Evolutionary conservation across 2,888 invertebrate genomes (phyloP).

Genomic region (Sesia apiformis): DNA sequence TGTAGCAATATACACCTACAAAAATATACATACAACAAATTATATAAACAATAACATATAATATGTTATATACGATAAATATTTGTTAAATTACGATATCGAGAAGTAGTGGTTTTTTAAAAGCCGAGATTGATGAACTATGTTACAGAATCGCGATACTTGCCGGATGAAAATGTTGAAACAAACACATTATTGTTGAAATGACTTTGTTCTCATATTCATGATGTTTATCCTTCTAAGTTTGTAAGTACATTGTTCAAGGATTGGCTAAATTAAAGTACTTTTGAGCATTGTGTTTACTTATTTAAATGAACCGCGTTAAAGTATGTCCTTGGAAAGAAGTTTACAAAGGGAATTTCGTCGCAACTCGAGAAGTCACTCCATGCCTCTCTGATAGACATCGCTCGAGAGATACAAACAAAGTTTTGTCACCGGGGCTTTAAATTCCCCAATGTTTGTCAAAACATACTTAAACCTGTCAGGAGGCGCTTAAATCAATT

Average conservation of each 20-base stretch:
- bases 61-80: no score
- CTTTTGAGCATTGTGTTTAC: conserved; percentile 14
- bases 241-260: background rate
- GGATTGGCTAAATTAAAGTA: background rate
- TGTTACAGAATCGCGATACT: no score
- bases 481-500: conserved; percentile 70
- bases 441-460: conserved; percentile 67
- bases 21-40: no score
- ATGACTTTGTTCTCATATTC: background rate
- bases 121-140: no score
- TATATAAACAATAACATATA: no score
- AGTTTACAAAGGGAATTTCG: conserved; percentile 25
- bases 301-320: conserved; percentile 20
- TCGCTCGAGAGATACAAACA: conserved; percentile 38
- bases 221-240: background rate
- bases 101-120: no score
- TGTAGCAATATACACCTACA: no score
- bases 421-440: conserved; percentile 57
- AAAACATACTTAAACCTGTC: conserved; percentile 68
- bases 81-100: no score
- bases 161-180: no score
- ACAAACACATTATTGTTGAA: no score
- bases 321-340: conserved; percentile 20
- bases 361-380: conserved; percentile 39
- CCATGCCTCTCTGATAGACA: conserved; percentile 35